Conservation (phyloP, 2,113 vertebrate genomes). For the Phylloscopus trochilus region DNA sequence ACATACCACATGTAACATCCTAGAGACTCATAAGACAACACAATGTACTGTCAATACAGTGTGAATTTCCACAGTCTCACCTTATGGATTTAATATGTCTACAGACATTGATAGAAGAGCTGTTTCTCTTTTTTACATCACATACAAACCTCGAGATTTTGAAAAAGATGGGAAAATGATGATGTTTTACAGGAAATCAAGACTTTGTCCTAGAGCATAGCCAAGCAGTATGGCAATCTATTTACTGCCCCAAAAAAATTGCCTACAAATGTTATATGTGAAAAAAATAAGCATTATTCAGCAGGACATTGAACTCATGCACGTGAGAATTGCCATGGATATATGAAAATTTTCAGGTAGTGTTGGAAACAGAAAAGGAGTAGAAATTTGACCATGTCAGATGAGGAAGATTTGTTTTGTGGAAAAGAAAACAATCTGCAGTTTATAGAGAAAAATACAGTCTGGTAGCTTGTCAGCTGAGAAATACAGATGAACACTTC, state of each 20-base stretch:
- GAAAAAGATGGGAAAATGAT: background rate
- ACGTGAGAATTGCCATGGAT: background rate
- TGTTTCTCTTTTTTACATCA: background rate
- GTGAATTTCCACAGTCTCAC: background rate
- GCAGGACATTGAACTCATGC: background rate
- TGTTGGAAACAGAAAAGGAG: background rate
- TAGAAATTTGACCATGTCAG: background rate
- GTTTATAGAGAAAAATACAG: background rate
- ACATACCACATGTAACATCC: background rate
- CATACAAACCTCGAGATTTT: background rate
- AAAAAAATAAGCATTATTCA: background rate
- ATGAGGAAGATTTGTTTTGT: background rate
- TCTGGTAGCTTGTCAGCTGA: background rate
- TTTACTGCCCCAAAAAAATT: background rate
- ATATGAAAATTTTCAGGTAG: background rate
- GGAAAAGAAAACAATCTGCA: background rate
- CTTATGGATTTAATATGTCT: background rate
- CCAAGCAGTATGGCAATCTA: background rate
- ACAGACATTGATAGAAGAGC: background rate
- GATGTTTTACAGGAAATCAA: background rate
- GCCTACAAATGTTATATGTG: background rate
- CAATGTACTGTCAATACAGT: background rate
- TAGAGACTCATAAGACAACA: background rate
- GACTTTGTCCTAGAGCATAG: background rate
- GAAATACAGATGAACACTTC: background rate